A percentile compares a stretch with the other conserved stretches of the same genome.
Conservation (phyloP, 2,797 vertebrate genomes). For the Pterois miles region DNA sequence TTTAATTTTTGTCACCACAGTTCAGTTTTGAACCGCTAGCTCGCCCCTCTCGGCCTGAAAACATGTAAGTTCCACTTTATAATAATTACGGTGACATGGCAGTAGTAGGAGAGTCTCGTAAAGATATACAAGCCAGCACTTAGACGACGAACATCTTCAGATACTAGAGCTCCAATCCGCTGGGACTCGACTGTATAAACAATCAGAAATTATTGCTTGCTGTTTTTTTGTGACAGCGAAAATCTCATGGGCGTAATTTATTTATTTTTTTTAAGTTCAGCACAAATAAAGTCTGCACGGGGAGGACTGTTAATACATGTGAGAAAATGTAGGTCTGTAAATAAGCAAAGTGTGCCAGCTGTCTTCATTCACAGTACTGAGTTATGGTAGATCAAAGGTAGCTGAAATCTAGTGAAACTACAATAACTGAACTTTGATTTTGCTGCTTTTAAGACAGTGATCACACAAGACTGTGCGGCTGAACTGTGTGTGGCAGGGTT, state of each 20-base stretch:
- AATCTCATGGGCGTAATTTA: constrained; percentile 55
- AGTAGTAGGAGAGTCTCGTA: constrained; percentile 32
- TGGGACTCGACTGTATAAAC: constrained; percentile 60
- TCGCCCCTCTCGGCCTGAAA: background rate
- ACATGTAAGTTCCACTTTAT: background rate
- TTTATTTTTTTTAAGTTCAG: constrained; percentile 8
- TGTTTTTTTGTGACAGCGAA: constrained; percentile 58
- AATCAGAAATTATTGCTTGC: constrained; percentile 50
- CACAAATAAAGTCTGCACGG: constrained; percentile 32
- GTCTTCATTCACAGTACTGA: constrained; percentile 20
- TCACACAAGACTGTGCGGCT: background rate
- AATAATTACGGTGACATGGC: constrained; percentile 1
- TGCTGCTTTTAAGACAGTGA: background rate
- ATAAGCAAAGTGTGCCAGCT: constrained; percentile 42
- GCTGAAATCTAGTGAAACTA: constrained; percentile 17
- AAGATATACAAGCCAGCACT: constrained; percentile 29
- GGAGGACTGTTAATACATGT: constrained; percentile 34
- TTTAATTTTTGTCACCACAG: background rate
- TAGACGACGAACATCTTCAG: constrained; percentile 41
- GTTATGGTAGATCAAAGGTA: constrained; percentile 37
- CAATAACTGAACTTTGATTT: background rate
- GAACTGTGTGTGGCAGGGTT: background rate
- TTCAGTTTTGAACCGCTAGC: background rate
- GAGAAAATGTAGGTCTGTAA: constrained; percentile 38
- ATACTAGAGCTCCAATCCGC: constrained; percentile 38